Evolutionary conservation across 2,888 invertebrate species (phyloP), one percentile per base, ranked within the genome.

Genomic region (Coleophora flavipennella): DNA sequence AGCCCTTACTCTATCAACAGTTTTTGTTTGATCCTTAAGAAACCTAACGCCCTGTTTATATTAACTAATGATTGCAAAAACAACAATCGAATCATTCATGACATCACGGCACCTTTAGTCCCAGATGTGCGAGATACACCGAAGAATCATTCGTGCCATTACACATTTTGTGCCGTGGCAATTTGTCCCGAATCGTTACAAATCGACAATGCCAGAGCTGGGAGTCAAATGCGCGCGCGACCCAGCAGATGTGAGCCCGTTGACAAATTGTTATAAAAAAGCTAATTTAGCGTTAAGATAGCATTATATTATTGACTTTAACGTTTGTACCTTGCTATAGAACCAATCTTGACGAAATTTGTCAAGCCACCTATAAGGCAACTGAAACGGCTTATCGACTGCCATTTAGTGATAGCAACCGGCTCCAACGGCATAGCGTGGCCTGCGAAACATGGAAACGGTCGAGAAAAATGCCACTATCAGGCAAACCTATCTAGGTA

Each of bases 231-330:
- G 46, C 39, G 38, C 45, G 46, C 39, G 38, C 45, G 38, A 46
- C 48, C 44, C 48, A 53, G 59, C 67, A 67, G 67, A 67, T 68
- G 68, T 50, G 38, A 36, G 39, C 32, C n/a, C 41, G 44, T 50
- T 53, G 54, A 56, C 51, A 57, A 54, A 62, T 57, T 59, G 51
- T 38, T 31, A 10, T 45, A 49, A 57, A 62, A 61, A 57, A 51
- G 43, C 33, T 33, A 51, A 49, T 55, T 59, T 57, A 59, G 39
- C 46, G 48, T 52, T 20, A 20, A 20, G 20, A 4, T 20, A 20
- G 20, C 20, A 20, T 20, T 20, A 46, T 51, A 43, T 57, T 49
- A 50, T 49, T 45, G 48, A 40, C 42, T 53, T 52, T 20, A 4
- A 4, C 20, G 20, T 20, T 20, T 20, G 20, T n/a, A 47, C 43